Evolutionary conservation across 2,797 vertebrate species (phyloP).

Genomic region (Scolopax bukidnonensis): DNA sequence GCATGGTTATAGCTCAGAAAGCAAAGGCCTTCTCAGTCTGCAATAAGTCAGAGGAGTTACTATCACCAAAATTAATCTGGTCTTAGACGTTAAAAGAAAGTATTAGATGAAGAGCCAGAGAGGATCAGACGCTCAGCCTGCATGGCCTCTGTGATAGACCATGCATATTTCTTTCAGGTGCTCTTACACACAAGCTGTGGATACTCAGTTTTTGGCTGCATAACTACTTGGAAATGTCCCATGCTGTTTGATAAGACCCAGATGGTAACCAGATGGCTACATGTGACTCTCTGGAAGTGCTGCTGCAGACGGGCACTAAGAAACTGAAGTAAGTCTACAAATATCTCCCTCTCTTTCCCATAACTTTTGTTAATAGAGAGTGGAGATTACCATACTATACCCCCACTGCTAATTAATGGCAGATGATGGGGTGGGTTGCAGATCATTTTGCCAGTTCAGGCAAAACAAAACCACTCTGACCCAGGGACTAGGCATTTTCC

Average conservation of each 20-base stretch:
- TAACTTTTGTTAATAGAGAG: not conserved
- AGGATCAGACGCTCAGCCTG: not conserved
- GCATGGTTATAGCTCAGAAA: not conserved
- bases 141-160: not conserved
- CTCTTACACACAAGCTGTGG: not conserved
- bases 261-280: conserved; percentile 64
- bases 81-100: not conserved
- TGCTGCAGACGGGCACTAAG: not conserved
- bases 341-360: not conserved
- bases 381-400: not conserved
- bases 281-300: conserved; percentile 32
- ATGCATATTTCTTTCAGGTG: conserved; percentile 25
- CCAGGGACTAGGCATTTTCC: not conserved
- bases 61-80: not conserved
- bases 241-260: conserved; percentile 30
- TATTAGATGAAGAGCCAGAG: not conserved
- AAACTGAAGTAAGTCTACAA: not conserved
- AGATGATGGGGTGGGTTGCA: not conserved
- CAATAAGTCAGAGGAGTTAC: not conserved
- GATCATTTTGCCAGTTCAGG: not conserved
- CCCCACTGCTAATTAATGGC: not conserved
- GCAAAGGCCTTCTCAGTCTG: not conserved
- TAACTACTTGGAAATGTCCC: conserved; percentile 45
- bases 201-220: conserved; percentile 25
- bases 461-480: not conserved